Evolutionary conservation across 2,888 invertebrate species (phyloP), one percentile per base, ranked within the genome.

Genomic region (Panorpa germanica): DNA sequence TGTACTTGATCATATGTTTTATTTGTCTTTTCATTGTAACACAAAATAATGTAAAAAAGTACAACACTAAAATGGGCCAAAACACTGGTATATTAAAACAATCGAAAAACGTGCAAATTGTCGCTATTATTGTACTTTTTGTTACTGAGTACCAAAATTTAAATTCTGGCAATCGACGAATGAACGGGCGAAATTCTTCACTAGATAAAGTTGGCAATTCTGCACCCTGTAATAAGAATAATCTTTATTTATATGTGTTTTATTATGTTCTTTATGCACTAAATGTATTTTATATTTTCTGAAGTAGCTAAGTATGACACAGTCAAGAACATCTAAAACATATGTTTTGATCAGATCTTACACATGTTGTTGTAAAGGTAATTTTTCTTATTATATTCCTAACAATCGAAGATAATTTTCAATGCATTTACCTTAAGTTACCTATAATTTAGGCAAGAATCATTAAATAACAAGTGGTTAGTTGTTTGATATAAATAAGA

Each of bases 1-100:
- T 77, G 59, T 96, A 98, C 61, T 88, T 93, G 51, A 99, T 81
- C 98, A 99, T 99, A 65, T 99, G 98, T 91, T 82, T 95, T 47
- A 99, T 98, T 66, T 99, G 98, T 48, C 95, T 73, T 61, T 96
- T 98, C 96, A 99, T 96, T 34, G 98, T 99, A 50, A 99, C 85
- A 59, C 88, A 83, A 60, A 96, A 88, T 42, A 99, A 63, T 34
- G 95, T 90, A 50, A 98, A 83, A 61, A 99, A 99, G 62, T 99
- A 99, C 83, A 99, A 88, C 46, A 99, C 93, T 53, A 99, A 69
- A 47, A 99, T 98, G 35, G 98, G 98, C 98, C 98, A 99, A 61
- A 99, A 99, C 46, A 99, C 98, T 50, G 98, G 98, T 55, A 99
- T 81, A 65, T 99, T 93, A 58, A 96, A 91, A 45, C 82, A 78